A percentile compares a stretch with the other conserved stretches of the same genome.
Evolutionary conservation across 92 coral and sea anemone species (phyloP).

Genomic region (Phenganax stokvisi): DNA sequence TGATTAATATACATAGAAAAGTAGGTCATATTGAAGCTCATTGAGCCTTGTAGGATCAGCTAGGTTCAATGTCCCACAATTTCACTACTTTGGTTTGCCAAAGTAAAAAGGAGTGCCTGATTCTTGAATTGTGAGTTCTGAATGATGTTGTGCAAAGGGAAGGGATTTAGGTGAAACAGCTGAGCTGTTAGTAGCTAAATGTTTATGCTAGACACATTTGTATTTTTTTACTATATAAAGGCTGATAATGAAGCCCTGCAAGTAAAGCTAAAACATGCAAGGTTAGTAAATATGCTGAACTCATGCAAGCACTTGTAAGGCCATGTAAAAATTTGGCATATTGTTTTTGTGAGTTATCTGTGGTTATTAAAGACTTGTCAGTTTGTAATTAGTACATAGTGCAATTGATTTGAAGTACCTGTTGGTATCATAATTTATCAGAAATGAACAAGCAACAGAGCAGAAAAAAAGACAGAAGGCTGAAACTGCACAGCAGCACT

Average conservation of each 20-base stretch:
- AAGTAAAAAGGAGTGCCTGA: too few relatives aligned
- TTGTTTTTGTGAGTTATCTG: too few relatives aligned
- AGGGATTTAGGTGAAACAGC: not conserved
- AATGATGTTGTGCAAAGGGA: not conserved
- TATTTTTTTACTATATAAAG: slow-evolving; percentile 42
- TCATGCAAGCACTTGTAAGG: too few relatives aligned
- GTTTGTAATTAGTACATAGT: not conserved
- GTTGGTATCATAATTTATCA: slow-evolving; percentile 6
- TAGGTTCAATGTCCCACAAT: too few relatives aligned
- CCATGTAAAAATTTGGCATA: too few relatives aligned
- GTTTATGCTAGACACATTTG: not conserved
- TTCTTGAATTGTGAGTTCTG: too few relatives aligned
- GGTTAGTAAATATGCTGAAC: slow-evolving; percentile 44
- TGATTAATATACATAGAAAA: too few relatives aligned
- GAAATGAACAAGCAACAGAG: slow-evolving; percentile 86
- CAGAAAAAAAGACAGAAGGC: slow-evolving; percentile 86
- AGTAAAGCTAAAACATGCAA: slow-evolving; percentile 88
- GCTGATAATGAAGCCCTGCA: slow-evolving; percentile 92
- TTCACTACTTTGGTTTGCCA: too few relatives aligned
- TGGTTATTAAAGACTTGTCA: not conserved
- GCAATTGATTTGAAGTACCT: not conserved
- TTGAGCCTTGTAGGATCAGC: too few relatives aligned
- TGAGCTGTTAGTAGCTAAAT: too few relatives aligned
- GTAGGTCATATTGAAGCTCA: too few relatives aligned
- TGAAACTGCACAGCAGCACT: slow-evolving; percentile 83